These are phyloP conservation scores for Periophthalmodon schlosseri DNA, from an alignment of 2,113 vertebrate genomes.

Conservation along the genomic window DNA sequence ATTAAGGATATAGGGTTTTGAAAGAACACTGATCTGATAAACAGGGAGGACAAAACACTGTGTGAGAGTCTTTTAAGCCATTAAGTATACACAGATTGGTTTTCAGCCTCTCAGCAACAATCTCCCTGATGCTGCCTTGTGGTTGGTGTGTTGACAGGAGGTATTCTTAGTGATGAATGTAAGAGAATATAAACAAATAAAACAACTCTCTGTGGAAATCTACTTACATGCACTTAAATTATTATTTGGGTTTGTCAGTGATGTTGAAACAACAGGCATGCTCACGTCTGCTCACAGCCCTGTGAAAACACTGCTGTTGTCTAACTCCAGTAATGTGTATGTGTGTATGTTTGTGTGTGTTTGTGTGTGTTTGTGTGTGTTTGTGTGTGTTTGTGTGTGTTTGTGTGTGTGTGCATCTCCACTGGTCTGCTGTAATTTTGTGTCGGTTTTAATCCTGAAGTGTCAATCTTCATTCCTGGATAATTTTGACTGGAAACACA, in stretches of 20 bases:
- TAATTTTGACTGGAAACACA: conserved; percentile 60
- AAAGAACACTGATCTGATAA: neutral
- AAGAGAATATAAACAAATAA: conserved; percentile 13
- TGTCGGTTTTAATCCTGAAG: conserved; percentile 61
- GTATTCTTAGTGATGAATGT: too few relatives aligned
- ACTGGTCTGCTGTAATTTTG: conserved; percentile 63
- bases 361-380: conserved; percentile 24
- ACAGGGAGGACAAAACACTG: neutral
- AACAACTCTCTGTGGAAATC: conserved; percentile 38
- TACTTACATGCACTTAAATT: conserved; percentile 53
- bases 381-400: conserved; percentile 22
- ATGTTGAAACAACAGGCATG: conserved; percentile 42
- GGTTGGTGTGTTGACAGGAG: too few relatives aligned
- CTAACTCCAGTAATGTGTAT: conserved; percentile 18
- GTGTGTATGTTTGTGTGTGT: conserved; percentile 23
- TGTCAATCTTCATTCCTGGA: conserved; percentile 66
- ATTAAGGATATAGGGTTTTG: too few relatives aligned
- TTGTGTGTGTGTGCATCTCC: conserved; percentile 23
- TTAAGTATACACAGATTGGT: neutral
- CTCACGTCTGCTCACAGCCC: too few relatives aligned
- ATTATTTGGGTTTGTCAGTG: conserved; percentile 43
- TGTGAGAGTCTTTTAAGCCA: neutral
- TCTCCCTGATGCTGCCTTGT: too few relatives aligned
- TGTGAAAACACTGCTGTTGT: conserved; percentile 23
- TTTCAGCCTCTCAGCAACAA: too few relatives aligned